Evolutionary conservation across 2,888 invertebrate species (phyloP), one percentile per base, ranked within the genome.

Genomic region (Trypoxylon attenuatum): DNA sequence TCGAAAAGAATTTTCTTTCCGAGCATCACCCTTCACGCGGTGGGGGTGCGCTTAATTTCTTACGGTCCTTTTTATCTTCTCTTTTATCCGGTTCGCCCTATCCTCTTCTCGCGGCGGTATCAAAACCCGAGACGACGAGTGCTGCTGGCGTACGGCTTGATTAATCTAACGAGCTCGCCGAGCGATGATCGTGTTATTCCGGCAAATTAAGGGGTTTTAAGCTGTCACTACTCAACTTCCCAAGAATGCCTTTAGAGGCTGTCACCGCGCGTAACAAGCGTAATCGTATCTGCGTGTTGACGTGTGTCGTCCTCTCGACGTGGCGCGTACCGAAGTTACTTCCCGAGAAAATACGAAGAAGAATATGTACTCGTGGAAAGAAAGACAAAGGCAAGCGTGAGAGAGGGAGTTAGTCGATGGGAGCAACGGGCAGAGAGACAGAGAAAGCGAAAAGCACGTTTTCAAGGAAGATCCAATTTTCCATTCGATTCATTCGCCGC

Each of bases 1-100:
- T 56, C 62, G 41, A 47, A 61, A 62, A 58, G 59, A 62, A 67
- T 73, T 70, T 62, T 62, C 59, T 43, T 53, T 51, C 22, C 50
- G 38, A 38, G 59, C 52, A 23, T 50, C 33, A 42, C 52, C 42
- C 47, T 55, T 33, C 29, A 19, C 4, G 3, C 39, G 50, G 21
- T 15, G 47, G 57, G 47, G 38, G 43, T 51, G 61, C 71, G 74
- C 69, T 74, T 78, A 77, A 80, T 77, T 71, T 58, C 73, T 71
- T 71, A 59, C 69, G 52, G 43, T 59, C 49, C 49, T 66, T 52
- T 52, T 68, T 63, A 4, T 33, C 13, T 65, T 50, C 10, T 10
- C 13, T 2, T 8, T 25, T 18, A 16, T 16, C 21, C 8, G 22
- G 6, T 10, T 6, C 15, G 13, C 15, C 5, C 41, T 23, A 5